Evolutionary conservation across 2,113 vertebrate genomes (phyloP).

Genomic region (Rhizomys pruinosus): DNA sequence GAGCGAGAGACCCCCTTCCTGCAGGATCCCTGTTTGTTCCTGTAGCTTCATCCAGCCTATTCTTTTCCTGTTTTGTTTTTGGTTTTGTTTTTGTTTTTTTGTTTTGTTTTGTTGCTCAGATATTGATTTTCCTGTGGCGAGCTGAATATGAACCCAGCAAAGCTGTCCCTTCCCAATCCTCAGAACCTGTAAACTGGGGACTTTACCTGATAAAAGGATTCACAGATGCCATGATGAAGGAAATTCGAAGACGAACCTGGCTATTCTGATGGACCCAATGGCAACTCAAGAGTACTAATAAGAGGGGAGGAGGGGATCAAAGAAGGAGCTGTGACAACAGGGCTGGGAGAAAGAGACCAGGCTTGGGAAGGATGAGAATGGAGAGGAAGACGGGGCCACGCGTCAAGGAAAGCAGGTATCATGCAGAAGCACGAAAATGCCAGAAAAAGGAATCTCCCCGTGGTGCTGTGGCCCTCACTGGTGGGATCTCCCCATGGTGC

Average conservation of each 20-base stretch:
- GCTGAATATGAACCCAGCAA: not conserved
- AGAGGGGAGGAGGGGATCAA: not conserved
- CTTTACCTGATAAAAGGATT: not conserved
- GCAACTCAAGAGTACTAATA: not conserved
- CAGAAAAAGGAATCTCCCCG: not conserved
- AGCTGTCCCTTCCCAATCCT: not conserved
- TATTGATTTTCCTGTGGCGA: not conserved
- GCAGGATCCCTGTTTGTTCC: not conserved
- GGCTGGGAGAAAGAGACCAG: not conserved
- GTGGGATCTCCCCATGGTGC: too few species aligned
- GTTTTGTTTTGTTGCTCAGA: too few species aligned
- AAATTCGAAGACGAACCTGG: not conserved
- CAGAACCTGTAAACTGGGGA: not conserved
- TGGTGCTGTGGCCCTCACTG: too few species aligned
- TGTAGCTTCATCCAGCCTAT: not conserved
- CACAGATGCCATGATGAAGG: not conserved
- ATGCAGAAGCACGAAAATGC: not conserved
- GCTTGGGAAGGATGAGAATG: rapidly evolving
- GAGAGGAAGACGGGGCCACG: rapidly evolving
- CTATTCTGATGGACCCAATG: not conserved
- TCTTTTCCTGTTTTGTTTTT: not conserved
- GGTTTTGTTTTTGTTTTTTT: too few species aligned
- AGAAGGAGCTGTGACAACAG: not conserved
- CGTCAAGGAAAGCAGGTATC: not conserved
- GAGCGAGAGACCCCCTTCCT: not conserved